Base-by-base conservation (phyloP, 2,888 invertebrate species). In the Euphydryas editha region DNA sequence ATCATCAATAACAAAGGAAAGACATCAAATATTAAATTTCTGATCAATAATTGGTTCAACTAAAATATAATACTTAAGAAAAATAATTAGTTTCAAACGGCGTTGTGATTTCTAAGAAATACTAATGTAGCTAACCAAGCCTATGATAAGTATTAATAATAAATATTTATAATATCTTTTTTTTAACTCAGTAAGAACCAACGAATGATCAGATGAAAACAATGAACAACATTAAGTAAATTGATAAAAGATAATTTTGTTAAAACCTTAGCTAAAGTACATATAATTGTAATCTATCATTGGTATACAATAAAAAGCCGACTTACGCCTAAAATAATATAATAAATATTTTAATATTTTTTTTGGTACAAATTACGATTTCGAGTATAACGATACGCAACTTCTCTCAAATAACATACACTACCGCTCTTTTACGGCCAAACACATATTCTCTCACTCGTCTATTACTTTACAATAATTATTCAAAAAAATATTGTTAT, bases 221-320 rank as follows among this genome's bases (percentile, higher is more conserved):
- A 44, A 44, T n/a, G 24, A 59, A 59, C 47, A 63, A 47, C 54
- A 69, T 30, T 65, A 64, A 51, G 57, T 63, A 30, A 63, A 68
- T 65, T 54, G 60, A 49, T 65, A 63, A 62, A 70, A 61, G 44
- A 58, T 59, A 67, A 51, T 56, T n/a, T 59, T 60, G 39, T 58
- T 58, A 15, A 47, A 61, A 64, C 39, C 62, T 70, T 68, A 68
- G 56, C 55, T 54, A 69, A 68, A 54, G 62, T 71, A 69, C 63
- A 69, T 61, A 69, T 59, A 47, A 62, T 62, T 46, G 60, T 69
- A 70, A 73, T 73, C 78, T 81, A 80, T 30, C 8, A 30, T 80
- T 77, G 81, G 78, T 81, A 81, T 79, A 81, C 78, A 79, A 79
- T 82, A 73, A 82, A 81, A 82, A 82, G 81, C 78, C 58, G 61